phyloP scores from a whole-genome alignment of 2,113 vertebrate genomes.

The Gasterosteus nipponicus region DNA sequence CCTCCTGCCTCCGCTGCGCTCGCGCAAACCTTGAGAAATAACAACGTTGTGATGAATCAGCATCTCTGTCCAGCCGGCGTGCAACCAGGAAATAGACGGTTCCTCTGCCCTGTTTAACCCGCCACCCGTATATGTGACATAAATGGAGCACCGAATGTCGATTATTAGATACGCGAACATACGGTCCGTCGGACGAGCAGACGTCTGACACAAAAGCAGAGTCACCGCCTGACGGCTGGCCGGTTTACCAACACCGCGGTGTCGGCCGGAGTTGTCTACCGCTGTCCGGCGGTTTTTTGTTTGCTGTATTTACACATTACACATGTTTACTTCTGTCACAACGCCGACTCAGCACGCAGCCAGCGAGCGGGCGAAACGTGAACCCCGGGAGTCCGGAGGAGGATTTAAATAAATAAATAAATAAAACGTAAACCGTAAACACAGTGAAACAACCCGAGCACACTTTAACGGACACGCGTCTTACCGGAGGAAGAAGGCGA shows the following conservation, averaged over 20 bases:
- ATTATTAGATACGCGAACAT: neutral
- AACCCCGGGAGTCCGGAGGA: neutral
- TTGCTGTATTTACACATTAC: no score
- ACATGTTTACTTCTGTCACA: slow-evolving; percentile 4
- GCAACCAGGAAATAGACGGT: slow-evolving; percentile 13
- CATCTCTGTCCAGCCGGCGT: slow-evolving; percentile 62
- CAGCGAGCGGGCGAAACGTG: neutral
- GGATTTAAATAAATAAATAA: neutral
- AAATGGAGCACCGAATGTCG: neutral
- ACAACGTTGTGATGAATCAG: slow-evolving; percentile 80
- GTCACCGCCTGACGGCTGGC: slow-evolving; percentile 27
- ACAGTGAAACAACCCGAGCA: neutral
- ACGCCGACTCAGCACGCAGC: neutral
- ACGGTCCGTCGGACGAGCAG: slow-evolving; percentile 32
- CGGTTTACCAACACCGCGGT: slow-evolving; percentile 9
- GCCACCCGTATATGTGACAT: neutral
- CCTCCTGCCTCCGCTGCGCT: slow-evolving; percentile 72
- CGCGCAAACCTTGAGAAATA: slow-evolving; percentile 67
- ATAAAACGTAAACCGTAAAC: neutral
- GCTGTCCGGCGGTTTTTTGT: neutral
- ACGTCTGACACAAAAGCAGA: slow-evolving; percentile 58
- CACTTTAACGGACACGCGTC: slow-evolving; percentile 12
- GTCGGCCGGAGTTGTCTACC: slow-evolving; percentile 22
- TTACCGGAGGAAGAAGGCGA: slow-evolving; percentile 45
- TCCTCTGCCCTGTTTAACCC: neutral